Percentiles rank a stretch among this genome's conserved stretches.
Evolutionary conservation across 1,140 invertebrate species (phyloP).

Genomic region (Neodiprion virginianus): DNA sequence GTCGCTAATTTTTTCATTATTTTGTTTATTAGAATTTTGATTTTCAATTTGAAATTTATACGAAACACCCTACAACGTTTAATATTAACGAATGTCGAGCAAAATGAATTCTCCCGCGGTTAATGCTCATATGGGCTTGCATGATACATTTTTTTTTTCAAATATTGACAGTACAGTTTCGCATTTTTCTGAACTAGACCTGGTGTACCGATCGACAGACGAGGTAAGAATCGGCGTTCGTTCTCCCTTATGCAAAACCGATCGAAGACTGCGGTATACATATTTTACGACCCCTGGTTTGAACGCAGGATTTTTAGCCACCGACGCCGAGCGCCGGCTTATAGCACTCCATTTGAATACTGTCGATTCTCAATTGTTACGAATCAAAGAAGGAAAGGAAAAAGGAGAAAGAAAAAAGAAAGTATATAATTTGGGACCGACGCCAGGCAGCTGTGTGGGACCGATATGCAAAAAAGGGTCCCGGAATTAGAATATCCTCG

Average conservation of each 20-base stretch:
- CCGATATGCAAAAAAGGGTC: constrained; percentile 60
- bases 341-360: constrained; percentile 43
- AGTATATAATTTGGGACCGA: constrained; percentile 42
- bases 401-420: constrained; percentile 23
- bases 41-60: no score
- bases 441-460: constrained; percentile 51
- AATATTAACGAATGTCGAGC: no score
- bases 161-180: no score
- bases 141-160: no score
- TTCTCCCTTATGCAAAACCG: constrained; percentile 14
- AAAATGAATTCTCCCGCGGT: no score
- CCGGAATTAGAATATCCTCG: constrained; percentile 63
- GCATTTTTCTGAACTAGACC: no score
- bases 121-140: no score
- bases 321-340: constrained; percentile 26
- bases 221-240: constrained; percentile 25
- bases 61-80: no score
- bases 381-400: constrained; percentile 34
- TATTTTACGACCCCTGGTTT: constrained; percentile 11
- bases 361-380: constrained; percentile 41
- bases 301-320: constrained; percentile 20
- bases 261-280: constrained; percentile 28
- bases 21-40: no score
- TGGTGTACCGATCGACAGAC: background rate
- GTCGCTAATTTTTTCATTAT: no score